phyloP scores from a whole-genome alignment of 1,140 invertebrate species.

The Meteorus sp. region DNA sequence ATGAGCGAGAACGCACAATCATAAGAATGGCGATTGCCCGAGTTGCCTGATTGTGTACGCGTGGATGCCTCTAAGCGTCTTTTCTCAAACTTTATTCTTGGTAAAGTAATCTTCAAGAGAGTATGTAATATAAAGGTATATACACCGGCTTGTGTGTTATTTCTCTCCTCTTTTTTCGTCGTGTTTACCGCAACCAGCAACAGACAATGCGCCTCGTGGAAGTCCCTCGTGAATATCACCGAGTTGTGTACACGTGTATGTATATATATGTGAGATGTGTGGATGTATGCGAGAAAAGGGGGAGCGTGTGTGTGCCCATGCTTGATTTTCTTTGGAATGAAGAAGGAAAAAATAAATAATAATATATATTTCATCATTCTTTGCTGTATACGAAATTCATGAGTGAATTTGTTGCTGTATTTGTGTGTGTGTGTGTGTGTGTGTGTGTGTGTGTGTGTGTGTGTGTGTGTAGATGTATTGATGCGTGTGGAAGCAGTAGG shows the following conservation, averaged over 20 bases:
- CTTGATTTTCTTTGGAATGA: too few relatives aligned
- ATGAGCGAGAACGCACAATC: slow-evolving; percentile 10
- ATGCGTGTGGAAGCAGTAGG: too few relatives aligned
- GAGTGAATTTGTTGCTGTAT: too few relatives aligned
- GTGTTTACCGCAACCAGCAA: neutral
- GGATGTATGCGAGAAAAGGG: too few relatives aligned
- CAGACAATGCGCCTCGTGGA: neutral
- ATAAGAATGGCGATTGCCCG: slow-evolving; percentile 24
- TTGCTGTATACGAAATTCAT: too few relatives aligned
- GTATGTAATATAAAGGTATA: too few relatives aligned
- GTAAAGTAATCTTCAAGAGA: too few relatives aligned
- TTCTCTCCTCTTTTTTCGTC: neutral
- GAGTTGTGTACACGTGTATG: slow-evolving; percentile 3
- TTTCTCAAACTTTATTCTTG: slow-evolving; percentile 2
- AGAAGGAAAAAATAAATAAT: too few relatives aligned
- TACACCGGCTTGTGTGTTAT: slow-evolving; percentile 1
- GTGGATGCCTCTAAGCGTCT: slow-evolving; percentile 22
- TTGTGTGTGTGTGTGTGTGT: slow-evolving; percentile 1
- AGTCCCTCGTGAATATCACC: neutral
- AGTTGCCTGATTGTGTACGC: slow-evolving; percentile 25
- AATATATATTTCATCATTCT: too few relatives aligned
- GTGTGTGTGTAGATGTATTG: too few relatives aligned
- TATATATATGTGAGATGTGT: slow-evolving; percentile 18
- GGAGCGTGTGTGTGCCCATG: too few relatives aligned
- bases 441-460: slow-evolving; percentile 11